These are phyloP conservation scores for Piliocolobus tephrosceles DNA, from an alignment of 2,113 vertebrate species.

Conservation along the genomic window DNA sequence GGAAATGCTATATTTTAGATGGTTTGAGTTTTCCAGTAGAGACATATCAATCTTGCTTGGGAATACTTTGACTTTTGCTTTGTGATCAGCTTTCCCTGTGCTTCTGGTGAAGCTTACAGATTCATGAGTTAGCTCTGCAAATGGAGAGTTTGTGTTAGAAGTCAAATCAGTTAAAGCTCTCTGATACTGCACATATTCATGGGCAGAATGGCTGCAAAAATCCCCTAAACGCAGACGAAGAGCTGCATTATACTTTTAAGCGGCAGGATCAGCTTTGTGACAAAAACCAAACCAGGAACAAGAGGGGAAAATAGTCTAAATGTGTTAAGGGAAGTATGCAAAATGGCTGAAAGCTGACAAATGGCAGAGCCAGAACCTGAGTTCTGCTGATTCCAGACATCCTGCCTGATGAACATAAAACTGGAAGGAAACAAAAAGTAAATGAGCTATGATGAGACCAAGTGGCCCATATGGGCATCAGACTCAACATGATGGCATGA, in stretches of 20 bases:
- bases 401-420: not conserved
- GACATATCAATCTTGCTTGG: not conserved
- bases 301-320: not conserved
- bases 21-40: conserved; percentile 27
- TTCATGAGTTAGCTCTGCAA: not conserved
- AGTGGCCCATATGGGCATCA: conserved; percentile 9
- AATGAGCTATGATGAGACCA: not conserved
- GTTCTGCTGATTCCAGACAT: not conserved
- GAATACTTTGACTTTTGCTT: conserved; percentile 5
- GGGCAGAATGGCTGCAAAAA: not conserved
- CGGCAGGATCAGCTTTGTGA: not conserved
- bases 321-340: not conserved
- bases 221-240: not conserved
- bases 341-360: not conserved
- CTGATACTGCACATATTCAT: not conserved
- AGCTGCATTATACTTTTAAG: not conserved
- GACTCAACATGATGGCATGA: not conserved
- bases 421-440: not conserved
- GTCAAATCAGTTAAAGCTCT: not conserved
- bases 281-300: not conserved
- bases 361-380: not conserved
- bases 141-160: not conserved
- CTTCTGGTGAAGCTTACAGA: not conserved
- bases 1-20: not conserved
- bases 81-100: not conserved